Evolutionary conservation across 2,797 vertebrate species (phyloP).

Genomic region (Macropus fuliginosus): DNA sequence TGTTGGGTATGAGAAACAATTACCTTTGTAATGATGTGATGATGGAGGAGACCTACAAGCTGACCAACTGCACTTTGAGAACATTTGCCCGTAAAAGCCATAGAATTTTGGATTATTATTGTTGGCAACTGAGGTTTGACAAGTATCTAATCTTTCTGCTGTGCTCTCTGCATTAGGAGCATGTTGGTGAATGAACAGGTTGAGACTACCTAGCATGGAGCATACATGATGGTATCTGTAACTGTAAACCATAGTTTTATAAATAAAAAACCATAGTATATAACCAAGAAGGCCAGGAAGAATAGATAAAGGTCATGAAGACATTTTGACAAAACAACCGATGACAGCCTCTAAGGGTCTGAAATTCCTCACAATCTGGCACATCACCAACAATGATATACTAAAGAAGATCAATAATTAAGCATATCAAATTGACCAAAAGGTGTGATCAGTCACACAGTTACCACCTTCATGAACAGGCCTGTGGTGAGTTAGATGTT

Average conservation of each 20-base stretch:
- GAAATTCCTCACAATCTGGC: background rate
- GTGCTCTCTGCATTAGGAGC: constrained; percentile 94
- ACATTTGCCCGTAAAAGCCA: constrained; percentile 95
- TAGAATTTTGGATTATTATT: constrained; percentile 94
- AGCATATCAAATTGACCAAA: background rate
- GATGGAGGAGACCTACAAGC: constrained; percentile 93
- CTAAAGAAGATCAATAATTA: background rate
- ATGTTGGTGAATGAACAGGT: constrained; percentile 98
- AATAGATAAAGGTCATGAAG: background rate
- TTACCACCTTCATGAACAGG: background rate
- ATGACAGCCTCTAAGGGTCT: background rate
- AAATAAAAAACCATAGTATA: background rate
- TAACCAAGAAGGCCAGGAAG: background rate
- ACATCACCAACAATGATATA: background rate
- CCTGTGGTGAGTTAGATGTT: background rate
- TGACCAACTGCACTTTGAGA: constrained; percentile 96
- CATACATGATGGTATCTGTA: constrained; percentile 96
- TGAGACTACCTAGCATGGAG: constrained; percentile 95
- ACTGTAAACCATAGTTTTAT: constrained; percentile 79
- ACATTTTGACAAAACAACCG: background rate
- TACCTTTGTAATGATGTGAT: constrained; percentile 93
- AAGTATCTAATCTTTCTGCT: constrained; percentile 90
- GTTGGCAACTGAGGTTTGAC: constrained; percentile 93
- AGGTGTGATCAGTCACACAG: background rate
- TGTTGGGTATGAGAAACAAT: constrained; percentile 94